phyloP scores from a whole-genome alignment of 2,797 vertebrate genomes.

The Synanceia verrucosa region DNA sequence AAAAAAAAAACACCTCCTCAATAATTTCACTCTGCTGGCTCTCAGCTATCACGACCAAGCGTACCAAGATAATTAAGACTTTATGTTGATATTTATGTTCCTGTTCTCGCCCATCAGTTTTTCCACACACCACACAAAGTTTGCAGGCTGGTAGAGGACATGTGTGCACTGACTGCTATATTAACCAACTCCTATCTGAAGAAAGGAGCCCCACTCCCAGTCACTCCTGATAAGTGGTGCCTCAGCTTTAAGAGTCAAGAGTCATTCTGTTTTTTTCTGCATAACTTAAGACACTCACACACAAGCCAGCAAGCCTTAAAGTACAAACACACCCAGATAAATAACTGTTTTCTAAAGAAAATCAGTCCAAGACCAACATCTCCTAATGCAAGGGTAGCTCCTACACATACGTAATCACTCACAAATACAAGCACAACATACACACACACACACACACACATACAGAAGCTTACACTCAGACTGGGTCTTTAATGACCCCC shows the following conservation, averaged over 20 bases:
- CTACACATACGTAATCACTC: slow-evolving; percentile 14
- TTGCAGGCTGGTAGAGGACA: slow-evolving; percentile 39
- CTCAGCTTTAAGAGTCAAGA: slow-evolving; percentile 47
- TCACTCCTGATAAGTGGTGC: slow-evolving; percentile 28
- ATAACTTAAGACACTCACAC: slow-evolving; percentile 8
- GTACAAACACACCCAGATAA: slow-evolving; percentile 68
- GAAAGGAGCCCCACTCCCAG: slow-evolving; percentile 38
- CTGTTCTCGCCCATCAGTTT: slow-evolving; percentile 41
- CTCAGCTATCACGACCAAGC: slow-evolving; percentile 7
- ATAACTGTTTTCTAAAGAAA: slow-evolving; percentile 55
- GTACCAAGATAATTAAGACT: slow-evolving; percentile 18
- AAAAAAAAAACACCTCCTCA: slow-evolving; percentile 17
- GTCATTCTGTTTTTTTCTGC: slow-evolving; percentile 14
- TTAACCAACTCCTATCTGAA: slow-evolving; percentile 48
- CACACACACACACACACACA: neutral
- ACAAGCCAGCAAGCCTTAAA: slow-evolving; percentile 41
- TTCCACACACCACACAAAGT: slow-evolving; percentile 54
- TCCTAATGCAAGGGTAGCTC: slow-evolving; percentile 54
- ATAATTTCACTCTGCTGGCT: slow-evolving; percentile 10
- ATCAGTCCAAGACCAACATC: slow-evolving; percentile 45
- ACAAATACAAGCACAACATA: slow-evolving; percentile 20
- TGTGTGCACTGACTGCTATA: slow-evolving; percentile 57
- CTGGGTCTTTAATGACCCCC: slow-evolving; percentile 62
- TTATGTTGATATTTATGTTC: slow-evolving; percentile 36
- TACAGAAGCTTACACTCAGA: slow-evolving; percentile 28